These are phyloP conservation scores for Leuciscus idus DNA, from an alignment of 2,113 vertebrate genomes.

Conservation along the genomic window DNA sequence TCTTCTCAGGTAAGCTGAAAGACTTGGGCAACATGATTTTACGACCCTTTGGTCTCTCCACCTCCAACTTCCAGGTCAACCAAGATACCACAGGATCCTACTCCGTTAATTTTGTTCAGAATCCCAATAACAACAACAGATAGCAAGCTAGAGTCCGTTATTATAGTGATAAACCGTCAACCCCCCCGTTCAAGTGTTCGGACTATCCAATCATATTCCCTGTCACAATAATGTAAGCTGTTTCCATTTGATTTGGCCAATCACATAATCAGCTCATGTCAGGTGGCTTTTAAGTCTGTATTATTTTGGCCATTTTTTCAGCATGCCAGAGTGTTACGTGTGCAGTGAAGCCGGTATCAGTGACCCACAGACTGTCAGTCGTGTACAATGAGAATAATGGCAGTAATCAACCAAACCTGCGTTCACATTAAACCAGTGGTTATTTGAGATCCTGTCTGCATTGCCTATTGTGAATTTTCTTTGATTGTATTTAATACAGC, in stretches of 20 bases:
- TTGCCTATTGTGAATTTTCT: neutral
- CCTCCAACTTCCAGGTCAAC: constrained; percentile 94
- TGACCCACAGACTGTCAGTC: neutral
- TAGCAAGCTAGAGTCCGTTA: constrained; percentile 62
- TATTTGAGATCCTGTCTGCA: neutral
- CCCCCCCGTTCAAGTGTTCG: neutral
- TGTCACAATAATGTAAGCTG: neutral
- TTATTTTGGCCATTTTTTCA: neutral
- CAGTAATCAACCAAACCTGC: neutral
- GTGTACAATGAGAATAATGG: neutral
- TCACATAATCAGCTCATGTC: constrained; percentile 10
- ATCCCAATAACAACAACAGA: constrained; percentile 86
- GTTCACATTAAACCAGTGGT: constrained; percentile 24
- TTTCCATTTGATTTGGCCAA: neutral
- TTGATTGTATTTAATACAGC: neutral
- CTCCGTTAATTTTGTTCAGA: constrained; percentile 95
- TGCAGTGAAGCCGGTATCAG: constrained; percentile 13
- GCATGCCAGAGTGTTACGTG: neutral
- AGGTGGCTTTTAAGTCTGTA: neutral
- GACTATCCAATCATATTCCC: neutral
- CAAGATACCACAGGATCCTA: constrained; percentile 93
- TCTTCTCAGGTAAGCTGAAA: constrained; percentile 88
- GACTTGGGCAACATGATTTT: constrained; percentile 95
- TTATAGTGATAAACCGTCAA: neutral
- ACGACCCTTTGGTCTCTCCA: constrained; percentile 95